Base-by-base conservation (phyloP, 2,113 vertebrate species). In the Aegotheles bennettii region DNA sequence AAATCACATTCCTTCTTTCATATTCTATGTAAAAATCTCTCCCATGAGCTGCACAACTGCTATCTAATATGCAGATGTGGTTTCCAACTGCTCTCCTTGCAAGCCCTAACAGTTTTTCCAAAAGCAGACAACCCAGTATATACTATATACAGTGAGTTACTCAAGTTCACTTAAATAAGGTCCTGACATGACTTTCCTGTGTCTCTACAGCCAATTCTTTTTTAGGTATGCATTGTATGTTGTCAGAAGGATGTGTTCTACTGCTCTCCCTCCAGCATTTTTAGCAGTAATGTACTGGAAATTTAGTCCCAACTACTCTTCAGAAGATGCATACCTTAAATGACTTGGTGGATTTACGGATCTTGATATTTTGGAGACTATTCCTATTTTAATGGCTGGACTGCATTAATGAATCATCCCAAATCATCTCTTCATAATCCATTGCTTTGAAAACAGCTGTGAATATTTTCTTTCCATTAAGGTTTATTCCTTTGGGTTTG, bases 391-490 rank as follows among this genome's bases (percentile, higher is more conserved):
- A 94, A 76, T 54, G 51, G 35, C 53, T 90, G 48, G 31, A 56
- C 79, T 89, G 38, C 53, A 64, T 75, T 92, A 89, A 91, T 89
- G 75, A 89, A 85, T 94, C 43, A 89, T 61, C 13, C 19, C 2
- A 0, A 95, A 60, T 54, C 83, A 67, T 79, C 57, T 76, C 76
- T 80, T 87, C 61, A 65, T 81, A 96, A 93, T 80, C 51, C 8
- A 10, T 45, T 81, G 76, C 89, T 91, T 94, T 76, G 81, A 84
- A 92, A 76, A 0, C 92, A 94, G 85, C 84, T 93, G 63, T 77
- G 78, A 93, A 92, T 96, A 87, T 89, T 94, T 96, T 92, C 80
- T 96, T 95, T 35, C 87, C 68, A 92, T 96, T 94, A 97, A 92
- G 74, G 64, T 31, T 81, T 77, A 85, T 76, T 97, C 84, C 84